phyloP scores from a whole-genome alignment of 2,888 invertebrate species.

The Lochmaea capreae region DNA sequence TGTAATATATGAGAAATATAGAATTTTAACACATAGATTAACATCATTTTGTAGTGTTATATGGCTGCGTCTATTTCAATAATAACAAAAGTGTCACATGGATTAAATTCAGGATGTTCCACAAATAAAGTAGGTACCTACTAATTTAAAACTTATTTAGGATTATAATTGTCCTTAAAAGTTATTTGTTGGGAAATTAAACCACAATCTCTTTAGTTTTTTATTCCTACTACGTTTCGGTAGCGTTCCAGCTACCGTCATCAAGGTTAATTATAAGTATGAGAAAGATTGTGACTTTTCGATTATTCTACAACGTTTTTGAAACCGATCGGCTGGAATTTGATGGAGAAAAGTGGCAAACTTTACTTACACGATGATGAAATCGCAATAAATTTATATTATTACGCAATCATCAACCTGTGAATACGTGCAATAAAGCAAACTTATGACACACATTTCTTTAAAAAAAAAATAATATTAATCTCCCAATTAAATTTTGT shows the following conservation, averaged over 20 bases:
- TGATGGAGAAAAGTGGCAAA: background rate
- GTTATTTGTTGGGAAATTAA: no score
- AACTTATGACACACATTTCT: conserved; percentile 6
- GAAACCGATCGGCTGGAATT: no score
- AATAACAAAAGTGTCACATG: background rate
- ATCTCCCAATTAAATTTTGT: conserved; percentile 32
- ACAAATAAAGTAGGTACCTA: background rate
- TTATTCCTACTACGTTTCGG: no score
- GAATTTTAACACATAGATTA: background rate
- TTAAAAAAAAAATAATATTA: conserved; percentile 14
- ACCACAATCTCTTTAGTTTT: no score
- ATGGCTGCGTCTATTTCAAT: background rate
- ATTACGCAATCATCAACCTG: conserved; percentile 6
- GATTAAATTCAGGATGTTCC: background rate
- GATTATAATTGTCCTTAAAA: no score
- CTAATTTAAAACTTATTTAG: no score
- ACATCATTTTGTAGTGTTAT: background rate
- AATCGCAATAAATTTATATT: no score
- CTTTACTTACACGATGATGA: no score
- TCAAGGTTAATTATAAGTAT: no score
- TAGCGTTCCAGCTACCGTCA: no score
- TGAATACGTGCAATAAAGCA: conserved; percentile 2
- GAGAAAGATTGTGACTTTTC: no score
- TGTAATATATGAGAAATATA: background rate
- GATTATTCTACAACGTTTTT: no score